Base-by-base conservation (phyloP, 30 jellyfish, hydroid and myxozoan species). In the Aurelia sp. region DNA sequence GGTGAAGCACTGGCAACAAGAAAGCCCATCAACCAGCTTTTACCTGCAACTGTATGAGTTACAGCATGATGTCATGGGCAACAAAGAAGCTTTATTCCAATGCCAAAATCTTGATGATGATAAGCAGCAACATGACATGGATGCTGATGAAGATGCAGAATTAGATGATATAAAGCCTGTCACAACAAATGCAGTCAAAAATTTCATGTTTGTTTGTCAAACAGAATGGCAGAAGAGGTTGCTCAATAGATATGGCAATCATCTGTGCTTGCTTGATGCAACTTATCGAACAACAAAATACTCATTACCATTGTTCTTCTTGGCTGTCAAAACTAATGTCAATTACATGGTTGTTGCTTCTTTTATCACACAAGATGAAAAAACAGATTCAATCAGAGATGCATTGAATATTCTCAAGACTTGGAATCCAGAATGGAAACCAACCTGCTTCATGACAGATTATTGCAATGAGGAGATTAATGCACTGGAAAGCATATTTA, bases 391-490 rank as follows among this genome's bases (percentile, higher is more conserved):
- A 66, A 66, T 66, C 30, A 72, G 16, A 27, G 67, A 72, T 27
- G 84, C 84, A 18, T 24, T 72, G 12, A 53, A 72, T 17, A 44
- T 62, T 4, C 51, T 41, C n/a, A 81, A 81, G 52, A 19, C 73
- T 15, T 81, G 69, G 87, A 63, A 81, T 67, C 69, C 74, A 18
- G 74, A 35, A 4, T 50, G 55, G 62, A 64, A 66, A 33, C 91
- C 91, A 35, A 47, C 33, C 20, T 81, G 31, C 51, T 47, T 27
- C 51, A 64, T 81, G 84, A 47, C 85, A 24, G 91, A 81, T 81
- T 81, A 52, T 78, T 78, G 88, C 82, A 78, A 55, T 24, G 88
- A 78, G 47, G 88, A 53, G 81, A 78, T 78, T 63, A 78, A 78
- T 55, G 24, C 79, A 33, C 38, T 78, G 21, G 79, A 31, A 21